Percentiles rank a stretch among this genome's conserved stretches.
phyloP scores from a whole-genome alignment of 1,140 invertebrate species.

The Pachypsylla venusta region DNA sequence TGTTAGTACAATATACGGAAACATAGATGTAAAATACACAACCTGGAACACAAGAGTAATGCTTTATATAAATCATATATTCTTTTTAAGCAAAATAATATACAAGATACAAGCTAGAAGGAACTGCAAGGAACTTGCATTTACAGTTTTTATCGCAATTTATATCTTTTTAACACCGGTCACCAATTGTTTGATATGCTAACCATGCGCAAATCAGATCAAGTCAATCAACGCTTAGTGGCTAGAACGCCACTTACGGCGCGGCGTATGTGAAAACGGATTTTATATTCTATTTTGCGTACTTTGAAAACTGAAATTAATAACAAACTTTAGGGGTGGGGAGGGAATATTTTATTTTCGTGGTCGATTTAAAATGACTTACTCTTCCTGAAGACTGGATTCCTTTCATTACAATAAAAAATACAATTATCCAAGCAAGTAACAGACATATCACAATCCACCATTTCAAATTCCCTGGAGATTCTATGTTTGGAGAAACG shows the following conservation, averaged over 20 bases:
- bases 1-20: conserved; percentile 86
- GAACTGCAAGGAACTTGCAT: not conserved
- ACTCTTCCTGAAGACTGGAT: conserved; percentile 96
- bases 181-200: not conserved
- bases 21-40: conserved; percentile 90
- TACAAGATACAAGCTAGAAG: no score
- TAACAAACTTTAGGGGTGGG: not conserved
- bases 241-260: no score
- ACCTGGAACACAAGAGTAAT: conserved; percentile 43
- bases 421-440: conserved; percentile 86
- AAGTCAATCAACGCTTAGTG: not conserved
- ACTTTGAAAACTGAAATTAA: no score
- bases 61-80: not conserved
- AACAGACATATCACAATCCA: conserved; percentile 88
- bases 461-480: conserved; percentile 72
- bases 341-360: not conserved
- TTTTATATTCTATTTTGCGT: no score
- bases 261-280: no score
- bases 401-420: conserved; percentile 95
- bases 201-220: not conserved
- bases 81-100: no score
- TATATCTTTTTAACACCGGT: not conserved
- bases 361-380: conserved; percentile 24
- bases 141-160: not conserved
- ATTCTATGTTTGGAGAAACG: conserved; percentile 64